Evolutionary conservation across 1,140 invertebrate species (phyloP), one percentile per base, ranked within the genome.

Genomic region (Drosophila novamexicana): DNA sequence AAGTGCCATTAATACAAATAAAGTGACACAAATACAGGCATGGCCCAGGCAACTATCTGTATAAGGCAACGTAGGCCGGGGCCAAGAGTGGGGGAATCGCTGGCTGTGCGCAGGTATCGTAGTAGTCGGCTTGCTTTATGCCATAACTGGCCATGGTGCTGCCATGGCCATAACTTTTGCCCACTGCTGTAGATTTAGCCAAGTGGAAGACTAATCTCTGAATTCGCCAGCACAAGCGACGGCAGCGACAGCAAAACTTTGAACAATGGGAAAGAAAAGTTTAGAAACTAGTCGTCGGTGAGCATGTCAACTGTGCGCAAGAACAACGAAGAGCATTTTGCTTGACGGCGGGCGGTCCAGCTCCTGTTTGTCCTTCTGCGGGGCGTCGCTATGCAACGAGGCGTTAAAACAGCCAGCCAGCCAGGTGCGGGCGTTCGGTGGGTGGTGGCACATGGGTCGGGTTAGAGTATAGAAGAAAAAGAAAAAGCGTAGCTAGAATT

Each of bases 191-290:
- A 71, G 80, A 88, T 77, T 86, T 86, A 81, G 80, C 83, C 84
- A 88, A 86, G 83, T 86, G 84, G 83, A 86, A 86, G 83, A 86
- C 84, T 86, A 88, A 86, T 86, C 83, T 86, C 79, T 71, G 79
- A 86, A 82, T 86, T 81, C 77, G 65, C 56, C 70, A 74, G 57
- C 65, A 61, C 57, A 50, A 49, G 47, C 52, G 22, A 40, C 34
- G 32, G 37, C 10, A 52, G 57, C 36, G 37, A 36, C 29, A 44
- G 42, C 59, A 72, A 85, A 86, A 88, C 65, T 86, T 86, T 79
- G 82, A 86, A 86, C 82, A 86, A 86, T 86, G 83, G 76, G 76
- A 66, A 72, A 73, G 77, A 69, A 86, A 86, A 86, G 67, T 75
- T 73, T 75, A 68, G 71, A 65, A 86, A 88, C 83, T 86, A 88